Conservation (phyloP, 92 coral and sea anemone genomes). For the Bergia sp. region DNA sequence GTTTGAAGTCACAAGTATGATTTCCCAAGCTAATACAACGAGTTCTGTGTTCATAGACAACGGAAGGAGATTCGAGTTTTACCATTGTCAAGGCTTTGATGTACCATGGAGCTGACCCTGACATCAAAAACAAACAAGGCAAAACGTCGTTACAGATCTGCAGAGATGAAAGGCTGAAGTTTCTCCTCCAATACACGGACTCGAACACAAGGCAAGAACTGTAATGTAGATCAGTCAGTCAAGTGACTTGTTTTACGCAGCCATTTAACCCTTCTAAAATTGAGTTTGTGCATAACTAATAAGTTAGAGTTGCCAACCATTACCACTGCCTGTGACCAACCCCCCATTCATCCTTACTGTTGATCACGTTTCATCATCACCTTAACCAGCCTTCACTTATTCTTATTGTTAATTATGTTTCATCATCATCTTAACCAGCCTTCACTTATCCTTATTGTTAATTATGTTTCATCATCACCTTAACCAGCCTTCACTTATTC, state of each 20-base stretch:
- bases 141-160: slow-evolving; percentile 72
- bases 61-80: slow-evolving; percentile 2
- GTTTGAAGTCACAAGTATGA: background rate
- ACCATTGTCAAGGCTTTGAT: slow-evolving; percentile 45
- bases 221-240: background rate
- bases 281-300: background rate
- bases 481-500: too few species aligned
- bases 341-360: too few species aligned
- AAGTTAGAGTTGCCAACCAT: too few species aligned
- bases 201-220: background rate
- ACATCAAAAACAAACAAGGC: slow-evolving; percentile 54
- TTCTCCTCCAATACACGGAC: background rate
- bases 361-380: too few species aligned
- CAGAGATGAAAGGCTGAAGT: slow-evolving; percentile 49
- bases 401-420: too few species aligned
- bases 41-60: background rate
- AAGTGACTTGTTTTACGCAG: too few species aligned
- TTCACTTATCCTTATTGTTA: too few species aligned
- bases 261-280: too few species aligned
- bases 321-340: too few species aligned
- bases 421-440: too few species aligned
- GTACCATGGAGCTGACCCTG: slow-evolving; percentile 69
- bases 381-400: too few species aligned
- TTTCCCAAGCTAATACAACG: slow-evolving; percentile 23
- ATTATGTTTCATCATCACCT: too few species aligned